These are phyloP conservation scores for Latrodectus hesperus DNA, from an alignment of 2,888 invertebrate species.

Conservation along the genomic window DNA sequence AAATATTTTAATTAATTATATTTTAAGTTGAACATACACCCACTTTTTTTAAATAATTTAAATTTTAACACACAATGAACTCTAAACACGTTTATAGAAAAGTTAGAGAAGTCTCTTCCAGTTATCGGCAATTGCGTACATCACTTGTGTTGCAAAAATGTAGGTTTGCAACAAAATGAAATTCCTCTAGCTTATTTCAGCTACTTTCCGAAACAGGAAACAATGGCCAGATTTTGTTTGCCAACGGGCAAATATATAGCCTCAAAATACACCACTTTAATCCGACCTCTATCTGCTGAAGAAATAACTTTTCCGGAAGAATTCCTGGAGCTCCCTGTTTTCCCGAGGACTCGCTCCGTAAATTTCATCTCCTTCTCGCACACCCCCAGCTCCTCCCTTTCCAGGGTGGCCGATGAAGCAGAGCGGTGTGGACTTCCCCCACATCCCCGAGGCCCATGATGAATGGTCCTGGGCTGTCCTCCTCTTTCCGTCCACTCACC, in stretches of 20 bases:
- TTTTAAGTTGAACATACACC: too few relatives aligned
- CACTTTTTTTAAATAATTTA: too few relatives aligned
- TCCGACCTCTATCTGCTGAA: constrained; percentile 2
- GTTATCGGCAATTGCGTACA: too few relatives aligned
- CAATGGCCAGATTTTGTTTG: background rate
- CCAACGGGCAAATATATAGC: background rate
- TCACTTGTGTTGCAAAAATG: too few relatives aligned
- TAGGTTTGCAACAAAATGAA: too few relatives aligned
- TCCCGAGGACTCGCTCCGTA: background rate
- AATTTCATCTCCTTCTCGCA: background rate
- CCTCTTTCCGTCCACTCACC: background rate
- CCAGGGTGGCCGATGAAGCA: constrained; percentile 21
- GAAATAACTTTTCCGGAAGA: constrained; percentile 1
- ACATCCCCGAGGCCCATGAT: constrained; percentile 2
- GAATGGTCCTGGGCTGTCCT: background rate
- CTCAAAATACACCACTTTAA: constrained; percentile 1
- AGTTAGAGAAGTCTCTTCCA: too few relatives aligned
- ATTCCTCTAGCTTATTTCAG: too few relatives aligned
- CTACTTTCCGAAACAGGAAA: too few relatives aligned
- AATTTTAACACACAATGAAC: too few relatives aligned
- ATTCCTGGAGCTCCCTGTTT: constrained; percentile 2
- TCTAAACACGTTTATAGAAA: too few relatives aligned
- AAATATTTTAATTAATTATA: too few relatives aligned
- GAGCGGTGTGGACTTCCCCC: constrained; percentile 5
- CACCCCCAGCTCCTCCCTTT: background rate